Conservation (phyloP, 1,140 invertebrate species). For the Drosophila repleta region DNA sequence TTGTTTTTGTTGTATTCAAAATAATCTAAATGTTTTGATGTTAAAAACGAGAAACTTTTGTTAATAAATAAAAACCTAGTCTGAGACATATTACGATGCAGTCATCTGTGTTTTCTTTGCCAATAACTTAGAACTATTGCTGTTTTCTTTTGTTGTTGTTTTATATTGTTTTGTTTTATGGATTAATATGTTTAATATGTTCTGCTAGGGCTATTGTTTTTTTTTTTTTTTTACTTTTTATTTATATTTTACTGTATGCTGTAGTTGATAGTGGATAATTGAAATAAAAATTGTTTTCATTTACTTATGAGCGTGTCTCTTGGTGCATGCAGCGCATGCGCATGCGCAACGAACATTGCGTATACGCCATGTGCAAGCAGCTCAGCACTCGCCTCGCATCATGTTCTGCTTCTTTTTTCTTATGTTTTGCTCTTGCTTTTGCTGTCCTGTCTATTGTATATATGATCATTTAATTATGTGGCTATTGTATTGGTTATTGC, state of each 20-base stretch:
- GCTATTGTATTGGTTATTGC: slow-evolving; percentile 77
- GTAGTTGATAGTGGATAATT: slow-evolving; percentile 71
- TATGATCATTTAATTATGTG: slow-evolving; percentile 66
- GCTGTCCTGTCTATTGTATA: slow-evolving; percentile 52
- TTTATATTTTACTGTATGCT: slow-evolving; percentile 38
- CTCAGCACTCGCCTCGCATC: slow-evolving; percentile 51
- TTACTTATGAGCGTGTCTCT: slow-evolving; percentile 20
- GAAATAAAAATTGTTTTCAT: slow-evolving; percentile 75
- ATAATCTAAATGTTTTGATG: slow-evolving; percentile 55
- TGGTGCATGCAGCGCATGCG: slow-evolving; percentile 30
- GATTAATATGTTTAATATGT: slow-evolving; percentile 76
- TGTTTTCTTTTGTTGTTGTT: slow-evolving; percentile 41
- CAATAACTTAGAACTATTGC: slow-evolving; percentile 76
- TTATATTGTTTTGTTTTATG: slow-evolving; percentile 46
- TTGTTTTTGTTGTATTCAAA: slow-evolving; percentile 68
- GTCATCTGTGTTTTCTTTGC: slow-evolving; percentile 47
- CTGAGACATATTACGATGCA: slow-evolving; percentile 5
- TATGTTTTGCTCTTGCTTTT: background rate
- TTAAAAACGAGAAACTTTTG: slow-evolving; percentile 55
- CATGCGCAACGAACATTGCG: slow-evolving; percentile 28
- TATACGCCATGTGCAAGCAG: slow-evolving; percentile 36
- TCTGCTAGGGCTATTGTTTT: slow-evolving; percentile 70
- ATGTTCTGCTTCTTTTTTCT: slow-evolving; percentile 73
- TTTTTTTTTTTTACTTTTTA: slow-evolving; percentile 40
- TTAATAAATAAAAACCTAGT: no score